Evolutionary conservation across 2,888 invertebrate genomes (phyloP), one percentile per base, ranked within the genome.

Genomic region (Volucella inanis): DNA sequence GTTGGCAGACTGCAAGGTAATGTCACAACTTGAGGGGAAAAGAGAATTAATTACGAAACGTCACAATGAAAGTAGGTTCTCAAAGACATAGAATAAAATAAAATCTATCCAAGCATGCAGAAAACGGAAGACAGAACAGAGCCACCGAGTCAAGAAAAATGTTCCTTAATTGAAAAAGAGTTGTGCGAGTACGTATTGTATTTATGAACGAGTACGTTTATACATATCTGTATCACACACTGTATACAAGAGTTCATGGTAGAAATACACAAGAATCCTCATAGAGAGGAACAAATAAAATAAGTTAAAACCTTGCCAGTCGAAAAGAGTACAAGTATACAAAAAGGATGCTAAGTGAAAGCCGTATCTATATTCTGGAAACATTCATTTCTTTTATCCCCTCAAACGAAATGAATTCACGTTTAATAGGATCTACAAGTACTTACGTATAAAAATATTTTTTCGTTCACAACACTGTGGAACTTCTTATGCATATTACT

Each of bases 11-110:
- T 77, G 52, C 67, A 70, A 67, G 82, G 70, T 65, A 59, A 71
- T 71, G 65, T 52, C 70, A 71, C 52, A 65, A 71, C 41, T 61
- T 41, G 59, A 54, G 45, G 54, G 52, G 65, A 54, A 15, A 65
- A 76, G 15, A 54, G 65, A 77, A 77, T 82, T 77, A 81, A 82
- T 82, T 82, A 76, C 76, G 82, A 82, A 82, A 71, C 52, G 61
- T 77, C 82, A 76, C 52, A 81, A 59, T 67, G 77, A 49, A 52
- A 47, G n/a, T 18, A 41, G 39, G 15, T 64, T 54, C 47, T 50
- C 62, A 31, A 18, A 14, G n/a, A 14, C 22, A 50, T n/a, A 9
- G 3, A n/a, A 47, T 14, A 71, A 10, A 38, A 12, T 3, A 38
- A 39, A 4, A 57, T 18, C 57, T 45, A 59, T 31, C 47, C 31